Evolutionary conservation across 2,113 vertebrate species (phyloP), one percentile per base, ranked within the genome.

Genomic region (Corythornis vintsioides): DNA sequence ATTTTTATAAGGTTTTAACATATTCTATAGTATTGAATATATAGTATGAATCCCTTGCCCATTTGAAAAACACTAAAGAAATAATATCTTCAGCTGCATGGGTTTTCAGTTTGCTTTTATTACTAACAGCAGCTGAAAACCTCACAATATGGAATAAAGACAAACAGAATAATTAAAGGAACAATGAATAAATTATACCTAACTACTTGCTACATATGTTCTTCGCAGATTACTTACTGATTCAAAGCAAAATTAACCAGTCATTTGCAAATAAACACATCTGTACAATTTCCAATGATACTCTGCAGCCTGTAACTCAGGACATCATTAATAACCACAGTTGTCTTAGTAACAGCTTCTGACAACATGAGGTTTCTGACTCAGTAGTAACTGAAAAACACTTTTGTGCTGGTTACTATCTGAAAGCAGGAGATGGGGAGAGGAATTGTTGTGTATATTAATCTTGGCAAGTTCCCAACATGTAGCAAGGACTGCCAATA

Each of bases 241-340:
- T 60, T 83, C 84, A 88, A 65, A 90, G 72, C 71, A 94, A 94
- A 91, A 86, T 83, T 67, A 94, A 65, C 57, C 73, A 94, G 82
- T 70, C 92, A 71, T 47, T 64, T 95, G 85, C 50, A 92, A 91
- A 87, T 28, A 71, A 74, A 75, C 72, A 77, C 60, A 77, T 83
- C 56, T 80, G 71, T 69, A 83, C n/a, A 0, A 31, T 71, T 89
- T 88, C 70, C 60, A 91, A 60, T 91, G 70, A 79, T 66, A n/a
- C 13, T 53, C 53, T 64, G 45, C 83, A 92, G 52, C 28, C 59
- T 0, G 2, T 48, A 85, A 61, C 52, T 77, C 6, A 2, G 56
- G 71, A 73, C 56, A n/a, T 71, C 69, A 25, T 35, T 70, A 91
- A 81, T 61, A 92, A 89, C 21, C 15, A 38, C 61, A 10, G 67